Evolutionary conservation across 2,797 vertebrate genomes (phyloP).

Genomic region (Morelia viridis): DNA sequence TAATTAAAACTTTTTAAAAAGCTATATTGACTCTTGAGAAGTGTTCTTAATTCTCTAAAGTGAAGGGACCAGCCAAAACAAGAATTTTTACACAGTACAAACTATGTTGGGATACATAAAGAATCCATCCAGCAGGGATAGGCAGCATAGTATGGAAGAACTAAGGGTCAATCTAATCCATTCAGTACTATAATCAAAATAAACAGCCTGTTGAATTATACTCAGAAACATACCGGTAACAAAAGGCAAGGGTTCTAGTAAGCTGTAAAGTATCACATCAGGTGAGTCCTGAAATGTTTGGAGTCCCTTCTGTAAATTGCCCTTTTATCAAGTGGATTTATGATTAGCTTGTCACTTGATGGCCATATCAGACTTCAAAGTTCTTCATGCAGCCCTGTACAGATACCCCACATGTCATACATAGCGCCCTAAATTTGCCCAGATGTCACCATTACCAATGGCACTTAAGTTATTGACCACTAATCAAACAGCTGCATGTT

Average conservation of each 20-base stretch:
- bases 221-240: background rate
- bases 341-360: background rate
- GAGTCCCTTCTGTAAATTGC: background rate
- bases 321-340: background rate
- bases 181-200: background rate
- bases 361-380: background rate
- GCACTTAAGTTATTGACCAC: background rate
- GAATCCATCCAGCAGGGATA: background rate
- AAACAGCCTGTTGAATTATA: background rate
- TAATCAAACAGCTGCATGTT: background rate
- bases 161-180: background rate
- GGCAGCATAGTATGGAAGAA: background rate
- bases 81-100: background rate
- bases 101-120: background rate
- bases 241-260: background rate
- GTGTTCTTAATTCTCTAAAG: background rate
- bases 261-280: background rate
- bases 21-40: background rate
- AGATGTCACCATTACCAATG: background rate
- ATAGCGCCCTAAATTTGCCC: background rate
- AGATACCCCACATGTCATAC: background rate
- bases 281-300: background rate
- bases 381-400: background rate
- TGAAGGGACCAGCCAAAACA: background rate
- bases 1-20: background rate